Conservation (phyloP, 2,113 vertebrate genomes). For the Platichthys flesus region DNA sequence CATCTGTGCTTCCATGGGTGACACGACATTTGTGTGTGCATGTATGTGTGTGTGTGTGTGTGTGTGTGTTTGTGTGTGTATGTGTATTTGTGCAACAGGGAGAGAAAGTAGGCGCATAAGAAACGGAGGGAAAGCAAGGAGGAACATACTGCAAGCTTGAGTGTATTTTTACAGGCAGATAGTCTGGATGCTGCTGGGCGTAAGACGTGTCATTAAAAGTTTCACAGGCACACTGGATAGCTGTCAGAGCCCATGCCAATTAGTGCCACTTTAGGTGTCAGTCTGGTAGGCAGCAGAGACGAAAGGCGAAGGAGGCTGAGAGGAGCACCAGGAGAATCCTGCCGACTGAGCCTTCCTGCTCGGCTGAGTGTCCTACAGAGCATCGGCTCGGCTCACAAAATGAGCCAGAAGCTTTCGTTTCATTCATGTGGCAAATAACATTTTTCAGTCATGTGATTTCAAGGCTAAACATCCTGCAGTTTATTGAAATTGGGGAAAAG, state of each 20-base stretch:
- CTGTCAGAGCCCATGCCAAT: constrained; percentile 81
- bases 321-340: constrained; percentile 62
- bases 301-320: constrained; percentile 50
- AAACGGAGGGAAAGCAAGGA: constrained; percentile 32
- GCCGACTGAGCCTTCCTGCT: constrained; percentile 66
- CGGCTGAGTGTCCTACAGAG: constrained; percentile 64
- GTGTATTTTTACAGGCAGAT: constrained; percentile 63
- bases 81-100: constrained; percentile 53
- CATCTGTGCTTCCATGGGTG: constrained; percentile 66
- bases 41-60: neutral
- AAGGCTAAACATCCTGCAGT: constrained; percentile 9
- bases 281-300: constrained; percentile 68
- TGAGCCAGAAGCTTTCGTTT: constrained; percentile 42
- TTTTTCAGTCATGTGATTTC: constrained; percentile 38
- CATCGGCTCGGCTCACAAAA: constrained; percentile 35
- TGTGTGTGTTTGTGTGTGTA: constrained; percentile 33
- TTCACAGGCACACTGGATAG: constrained; percentile 70
- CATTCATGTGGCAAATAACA: constrained; percentile 16
- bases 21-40: constrained; percentile 37
- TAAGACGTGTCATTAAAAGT: constrained; percentile 78
- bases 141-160: constrained; percentile 64
- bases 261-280: constrained; percentile 81
- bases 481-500: neutral
- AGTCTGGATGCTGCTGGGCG: constrained; percentile 66
- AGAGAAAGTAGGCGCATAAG: constrained; percentile 27